Evolutionary conservation across 2,888 invertebrate genomes (phyloP).

Genomic region (Erebia palarica): DNA sequence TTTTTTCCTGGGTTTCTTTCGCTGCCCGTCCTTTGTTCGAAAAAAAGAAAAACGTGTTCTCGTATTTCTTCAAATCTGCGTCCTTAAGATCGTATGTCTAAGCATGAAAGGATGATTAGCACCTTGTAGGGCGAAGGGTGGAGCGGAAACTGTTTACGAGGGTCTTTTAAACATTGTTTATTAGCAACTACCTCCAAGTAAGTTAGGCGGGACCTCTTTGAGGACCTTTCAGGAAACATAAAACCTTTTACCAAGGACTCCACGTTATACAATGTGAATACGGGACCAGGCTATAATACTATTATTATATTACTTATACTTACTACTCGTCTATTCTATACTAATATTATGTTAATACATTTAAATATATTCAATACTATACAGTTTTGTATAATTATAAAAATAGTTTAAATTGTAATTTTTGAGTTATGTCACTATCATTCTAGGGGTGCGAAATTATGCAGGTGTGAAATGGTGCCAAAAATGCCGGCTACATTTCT

Average conservation of each 20-base stretch:
- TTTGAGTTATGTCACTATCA: too few relatives aligned
- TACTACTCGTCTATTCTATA: too few relatives aligned
- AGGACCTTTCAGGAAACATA: slow-evolving; percentile 23
- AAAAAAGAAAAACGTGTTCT: neutral
- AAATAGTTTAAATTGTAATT: too few relatives aligned
- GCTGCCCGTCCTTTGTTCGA: neutral
- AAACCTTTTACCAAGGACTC: slow-evolving; percentile 9
- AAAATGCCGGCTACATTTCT: too few relatives aligned
- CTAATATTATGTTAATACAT: too few relatives aligned
- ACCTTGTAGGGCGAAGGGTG: slow-evolving; percentile 23
- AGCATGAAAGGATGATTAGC: slow-evolving; percentile 19
- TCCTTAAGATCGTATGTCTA: neutral
- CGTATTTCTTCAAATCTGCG: slow-evolving; percentile 3
- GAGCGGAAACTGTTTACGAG: slow-evolving; percentile 19
- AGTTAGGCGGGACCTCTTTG: slow-evolving; percentile 26
- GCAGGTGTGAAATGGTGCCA: too few relatives aligned
- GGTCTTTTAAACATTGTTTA: slow-evolving; percentile 35
- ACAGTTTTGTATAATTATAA: too few relatives aligned
- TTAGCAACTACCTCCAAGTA: slow-evolving; percentile 30
- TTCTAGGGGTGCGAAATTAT: too few relatives aligned
- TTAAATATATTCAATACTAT: too few relatives aligned
- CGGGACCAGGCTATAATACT: neutral
- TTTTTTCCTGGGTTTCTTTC: too few relatives aligned
- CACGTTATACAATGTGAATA: neutral
- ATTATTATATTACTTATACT: too few relatives aligned